A percentile compares a stretch with the other conserved stretches of the same genome.
These are phyloP conservation scores for Smittia aterrima DNA, from an alignment of 2,888 invertebrate species.

Conservation along the genomic window DNA sequence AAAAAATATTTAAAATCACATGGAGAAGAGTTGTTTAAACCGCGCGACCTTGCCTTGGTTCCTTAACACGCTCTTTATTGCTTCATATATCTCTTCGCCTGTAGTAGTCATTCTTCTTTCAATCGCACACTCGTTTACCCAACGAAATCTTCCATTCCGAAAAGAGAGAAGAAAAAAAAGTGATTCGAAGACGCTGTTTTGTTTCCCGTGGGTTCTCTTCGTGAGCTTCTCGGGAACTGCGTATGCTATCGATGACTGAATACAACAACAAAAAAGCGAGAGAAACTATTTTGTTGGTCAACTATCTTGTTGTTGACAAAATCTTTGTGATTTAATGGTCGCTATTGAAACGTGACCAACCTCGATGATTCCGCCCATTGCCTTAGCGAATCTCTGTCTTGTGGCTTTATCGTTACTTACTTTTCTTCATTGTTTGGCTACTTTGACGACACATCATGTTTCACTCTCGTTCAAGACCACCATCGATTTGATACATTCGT, in stretches of 20 bases:
- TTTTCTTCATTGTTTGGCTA: no score
- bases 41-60: slow-evolving; percentile 37
- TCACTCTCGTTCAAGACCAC: no score
- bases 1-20: background rate
- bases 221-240: slow-evolving; percentile 11
- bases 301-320: background rate
- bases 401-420: no score
- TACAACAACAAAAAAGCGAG: background rate
- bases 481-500: no score
- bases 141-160: slow-evolving; percentile 9
- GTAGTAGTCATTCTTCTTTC: slow-evolving; percentile 8
- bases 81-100: slow-evolving; percentile 26
- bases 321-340: background rate
- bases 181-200: background rate
- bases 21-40: background rate
- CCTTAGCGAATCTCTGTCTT: no score
- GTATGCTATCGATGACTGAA: slow-evolving; percentile 7
- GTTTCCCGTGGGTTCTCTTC: slow-evolving; percentile 7
- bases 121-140: background rate
- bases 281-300: background rate
- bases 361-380: background rate
- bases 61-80: slow-evolving; percentile 41
- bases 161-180: slow-evolving; percentile 1
- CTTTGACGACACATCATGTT: no score
- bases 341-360: slow-evolving; percentile 5